A percentile compares a stretch with the other conserved stretches of the same genome.
Conservation (phyloP, 2,888 invertebrate genomes). For the Cerceris ruficornis region DNA sequence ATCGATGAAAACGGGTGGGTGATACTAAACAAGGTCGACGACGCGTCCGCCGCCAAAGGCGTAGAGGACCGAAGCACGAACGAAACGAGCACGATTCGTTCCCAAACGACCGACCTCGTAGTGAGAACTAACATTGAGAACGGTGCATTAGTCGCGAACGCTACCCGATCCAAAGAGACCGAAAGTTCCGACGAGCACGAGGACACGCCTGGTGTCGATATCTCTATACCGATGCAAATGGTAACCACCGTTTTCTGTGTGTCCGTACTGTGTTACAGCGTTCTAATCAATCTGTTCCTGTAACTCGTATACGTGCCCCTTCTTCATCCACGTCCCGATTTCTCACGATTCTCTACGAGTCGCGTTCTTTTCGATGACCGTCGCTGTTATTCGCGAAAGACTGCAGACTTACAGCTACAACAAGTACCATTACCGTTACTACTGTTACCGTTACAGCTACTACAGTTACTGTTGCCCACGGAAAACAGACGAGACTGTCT, state of each 20-base stretch:
- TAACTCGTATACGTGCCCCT: slow-evolving; percentile 60
- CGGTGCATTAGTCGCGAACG: slow-evolving; percentile 68
- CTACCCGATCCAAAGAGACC: slow-evolving; percentile 68
- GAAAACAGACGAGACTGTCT: slow-evolving; percentile 53
- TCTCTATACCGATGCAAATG: slow-evolving; percentile 80
- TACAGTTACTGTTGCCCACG: slow-evolving; percentile 12
- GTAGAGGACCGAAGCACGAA: slow-evolving; percentile 48
- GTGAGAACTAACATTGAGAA: slow-evolving; percentile 66
- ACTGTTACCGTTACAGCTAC: slow-evolving; percentile 15
- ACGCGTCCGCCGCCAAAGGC: slow-evolving; percentile 46
- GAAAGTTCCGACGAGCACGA: slow-evolving; percentile 61
- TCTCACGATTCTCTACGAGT: background rate
- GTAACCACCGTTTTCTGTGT: slow-evolving; percentile 81
- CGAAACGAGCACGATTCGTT: slow-evolving; percentile 64
- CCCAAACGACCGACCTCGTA: slow-evolving; percentile 63
- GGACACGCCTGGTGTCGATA: slow-evolving; percentile 69
- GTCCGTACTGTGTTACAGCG: slow-evolving; percentile 81
- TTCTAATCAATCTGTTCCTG: slow-evolving; percentile 80
- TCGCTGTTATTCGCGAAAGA: slow-evolving; percentile 45
- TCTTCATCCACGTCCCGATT: background rate
- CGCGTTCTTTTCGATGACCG: slow-evolving; percentile 24
- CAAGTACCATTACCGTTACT: slow-evolving; percentile 4
- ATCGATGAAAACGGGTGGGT: slow-evolving; percentile 69
- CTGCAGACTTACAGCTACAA: slow-evolving; percentile 20
- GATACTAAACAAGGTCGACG: slow-evolving; percentile 52